These are phyloP conservation scores for Iselma pallidipennis DNA, from an alignment of 2,888 invertebrate species.

Conservation along the genomic window DNA sequence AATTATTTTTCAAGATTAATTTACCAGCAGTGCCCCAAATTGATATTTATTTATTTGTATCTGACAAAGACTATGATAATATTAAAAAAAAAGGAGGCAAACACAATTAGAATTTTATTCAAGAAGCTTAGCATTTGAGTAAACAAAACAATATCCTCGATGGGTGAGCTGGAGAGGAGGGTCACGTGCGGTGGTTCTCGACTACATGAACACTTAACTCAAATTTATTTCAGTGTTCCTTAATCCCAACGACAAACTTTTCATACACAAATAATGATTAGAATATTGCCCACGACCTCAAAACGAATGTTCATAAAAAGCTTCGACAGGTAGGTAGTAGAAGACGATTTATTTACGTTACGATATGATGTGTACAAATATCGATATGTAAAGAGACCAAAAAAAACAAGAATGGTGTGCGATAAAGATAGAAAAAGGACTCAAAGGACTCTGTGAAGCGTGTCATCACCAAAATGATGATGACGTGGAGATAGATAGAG, in stretches of 20 bases:
- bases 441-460: neutral
- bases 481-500: neutral
- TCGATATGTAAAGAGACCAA: neutral
- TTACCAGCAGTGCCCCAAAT: too few relatives aligned
- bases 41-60: neutral
- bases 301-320: too few relatives aligned
- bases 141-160: slow-evolving; percentile 6
- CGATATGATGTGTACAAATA: neutral
- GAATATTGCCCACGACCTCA: too few relatives aligned
- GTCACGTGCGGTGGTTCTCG: slow-evolving; percentile 22
- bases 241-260: neutral
- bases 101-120: slow-evolving; percentile 7
- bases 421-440: neutral
- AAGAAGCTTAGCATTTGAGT: slow-evolving; percentile 14
- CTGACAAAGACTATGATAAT: neutral
- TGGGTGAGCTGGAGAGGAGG: slow-evolving; percentile 2
- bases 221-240: neutral
- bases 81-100: neutral
- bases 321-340: too few relatives aligned
- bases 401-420: neutral
- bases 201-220: neutral
- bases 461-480: neutral
- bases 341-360: neutral
- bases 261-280: neutral
- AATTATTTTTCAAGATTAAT: too few relatives aligned